Evolutionary conservation across 2,797 vertebrate species (phyloP), one percentile per base, ranked within the genome.

Genomic region (Xiphophorus birchmanni): DNA sequence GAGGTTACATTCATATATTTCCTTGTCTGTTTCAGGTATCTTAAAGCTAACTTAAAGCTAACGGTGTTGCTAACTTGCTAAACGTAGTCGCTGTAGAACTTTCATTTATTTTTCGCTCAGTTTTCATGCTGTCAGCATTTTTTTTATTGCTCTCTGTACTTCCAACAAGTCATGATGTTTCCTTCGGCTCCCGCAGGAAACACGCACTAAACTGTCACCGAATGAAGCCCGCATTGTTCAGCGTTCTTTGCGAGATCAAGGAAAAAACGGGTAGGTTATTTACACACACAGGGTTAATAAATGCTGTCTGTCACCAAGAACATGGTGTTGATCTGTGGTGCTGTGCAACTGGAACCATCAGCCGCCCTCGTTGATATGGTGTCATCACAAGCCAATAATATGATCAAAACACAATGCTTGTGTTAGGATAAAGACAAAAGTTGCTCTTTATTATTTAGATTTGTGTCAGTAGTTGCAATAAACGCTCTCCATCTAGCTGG

Each of bases 141-240:
- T 21, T 32, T 32, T n/a, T 74, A 42, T 72, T 67, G 29, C 52
- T 48, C 69, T n/a, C n/a, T 13, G 0, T 79, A 56, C 6, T 77
- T 72, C 42, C 42, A 35, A 71, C 50, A 80, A 79, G 18, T 79
- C 63, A 42, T 52, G 4, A 5, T 74, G 48, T 63, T 88, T 74
- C 78, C 32, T 75, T 17, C 2, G 4, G 86, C 54, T 21, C 48
- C 95, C 26, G 54, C 95, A 98, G 97, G 96, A 98, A 98, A 95
- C 97, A 98, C 58, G 97, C 97, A 76, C 95, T 98, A 83, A 98
- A 98, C 93, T 98, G 97, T 93, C 97, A 98, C 91, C 95, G 97
- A 54, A 98, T 98, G 97, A 98, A 98, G 89, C 97, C 97, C 47
- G 97, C 97, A 10, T 94, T 98, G 84, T 98, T 98, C 95, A 98